These are phyloP conservation scores for Callipepla californica DNA, from an alignment of 2,113 vertebrate genomes.

Conservation along the genomic window DNA sequence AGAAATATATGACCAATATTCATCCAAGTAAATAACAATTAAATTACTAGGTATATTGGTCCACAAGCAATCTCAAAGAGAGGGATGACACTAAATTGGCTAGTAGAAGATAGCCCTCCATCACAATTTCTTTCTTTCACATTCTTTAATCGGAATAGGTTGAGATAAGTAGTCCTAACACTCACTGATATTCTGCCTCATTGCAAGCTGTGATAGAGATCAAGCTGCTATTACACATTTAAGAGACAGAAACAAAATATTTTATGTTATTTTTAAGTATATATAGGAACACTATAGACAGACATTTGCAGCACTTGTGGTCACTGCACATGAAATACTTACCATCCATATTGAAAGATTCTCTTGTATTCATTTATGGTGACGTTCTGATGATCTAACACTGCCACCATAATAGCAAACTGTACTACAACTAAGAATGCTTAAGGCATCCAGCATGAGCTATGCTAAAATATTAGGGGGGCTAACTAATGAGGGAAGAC, in stretches of 20 bases:
- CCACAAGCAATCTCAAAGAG: constrained; percentile 8
- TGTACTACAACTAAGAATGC: not conserved
- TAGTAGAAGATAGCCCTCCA: not conserved
- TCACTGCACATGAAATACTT: not conserved
- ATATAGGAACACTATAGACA: not conserved
- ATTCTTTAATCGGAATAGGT: constrained; percentile 41
- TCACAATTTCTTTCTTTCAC: constrained; percentile 3
- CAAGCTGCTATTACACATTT: not conserved
- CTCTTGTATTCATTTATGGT: not conserved
- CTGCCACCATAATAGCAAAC: not conserved
- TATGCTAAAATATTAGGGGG: not conserved
- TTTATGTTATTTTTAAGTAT: not conserved
- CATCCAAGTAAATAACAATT: constrained; percentile 35
- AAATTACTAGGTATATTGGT: constrained; percentile 11
- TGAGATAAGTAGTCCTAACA: not conserved
- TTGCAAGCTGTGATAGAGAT: not conserved
- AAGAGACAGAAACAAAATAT: not conserved
- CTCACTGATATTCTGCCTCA: not conserved
- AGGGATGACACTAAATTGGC: not conserved
- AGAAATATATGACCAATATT: constrained; percentile 40
- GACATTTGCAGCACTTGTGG: not conserved
- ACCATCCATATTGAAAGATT: not conserved
- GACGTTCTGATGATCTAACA: not conserved
- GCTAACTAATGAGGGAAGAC: not conserved
- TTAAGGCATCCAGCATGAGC: not conserved